Conservation (phyloP, 2,888 invertebrate species). For the Ischnura elegans region DNA sequence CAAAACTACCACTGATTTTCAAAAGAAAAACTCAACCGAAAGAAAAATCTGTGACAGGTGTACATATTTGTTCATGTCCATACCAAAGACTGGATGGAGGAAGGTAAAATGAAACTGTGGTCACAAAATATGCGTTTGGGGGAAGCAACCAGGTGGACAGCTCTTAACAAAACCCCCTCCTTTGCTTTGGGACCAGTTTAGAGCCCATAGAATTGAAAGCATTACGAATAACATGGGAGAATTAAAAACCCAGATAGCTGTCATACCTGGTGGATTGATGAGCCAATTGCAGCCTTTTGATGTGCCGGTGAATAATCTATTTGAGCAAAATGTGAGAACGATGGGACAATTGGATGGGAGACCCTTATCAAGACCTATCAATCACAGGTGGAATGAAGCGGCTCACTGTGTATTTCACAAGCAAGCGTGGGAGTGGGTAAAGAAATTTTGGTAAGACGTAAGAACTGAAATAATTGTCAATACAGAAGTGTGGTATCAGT, state of each 20-base stretch:
- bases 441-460: neutral
- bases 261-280: slow-evolving; percentile 70
- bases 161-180: slow-evolving; percentile 19
- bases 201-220: slow-evolving; percentile 33
- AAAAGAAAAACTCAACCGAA: slow-evolving; percentile 35
- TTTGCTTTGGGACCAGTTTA: slow-evolving; percentile 30
- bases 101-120: neutral
- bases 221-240: slow-evolving; percentile 50
- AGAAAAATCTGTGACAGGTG: slow-evolving; percentile 15
- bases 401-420: slow-evolving; percentile 9
- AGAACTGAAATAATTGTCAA: neutral
- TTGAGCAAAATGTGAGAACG: slow-evolving; percentile 61
- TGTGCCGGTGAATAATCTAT: slow-evolving; percentile 69
- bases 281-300: slow-evolving; percentile 70
- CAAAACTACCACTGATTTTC: slow-evolving; percentile 23
- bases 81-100: slow-evolving; percentile 49
- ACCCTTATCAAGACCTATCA: neutral
- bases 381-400: slow-evolving; percentile 30
- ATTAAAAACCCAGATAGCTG: slow-evolving; percentile 67
- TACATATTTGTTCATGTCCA: slow-evolving; percentile 17
- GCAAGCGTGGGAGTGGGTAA: slow-evolving; percentile 36
- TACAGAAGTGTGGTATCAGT: slow-evolving; percentile 41
- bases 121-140: neutral
- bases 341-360: slow-evolving; percentile 37
- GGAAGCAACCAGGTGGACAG: neutral